Evolutionary conservation across 2,888 invertebrate genomes (phyloP).

Genomic region (Xanthorhoe spadicearia): DNA sequence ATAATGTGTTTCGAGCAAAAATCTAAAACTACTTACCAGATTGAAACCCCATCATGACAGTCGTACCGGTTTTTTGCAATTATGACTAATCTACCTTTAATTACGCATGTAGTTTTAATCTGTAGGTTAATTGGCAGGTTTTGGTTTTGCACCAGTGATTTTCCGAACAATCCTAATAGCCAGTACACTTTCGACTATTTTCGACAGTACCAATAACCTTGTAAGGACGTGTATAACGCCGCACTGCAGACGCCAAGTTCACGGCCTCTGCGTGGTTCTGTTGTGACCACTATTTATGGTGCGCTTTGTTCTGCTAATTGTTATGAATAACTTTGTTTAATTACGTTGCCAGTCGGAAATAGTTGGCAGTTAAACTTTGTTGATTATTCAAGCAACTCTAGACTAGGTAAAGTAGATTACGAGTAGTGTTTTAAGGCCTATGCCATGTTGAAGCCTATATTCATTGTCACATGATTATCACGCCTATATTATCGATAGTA

Average conservation of each 20-base stretch:
- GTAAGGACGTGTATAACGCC: constrained; percentile 39
- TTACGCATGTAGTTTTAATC: not conserved
- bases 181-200: constrained; percentile 9
- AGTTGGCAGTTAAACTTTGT: constrained; percentile 2
- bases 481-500: not conserved
- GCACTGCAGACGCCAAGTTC: constrained; percentile 43
- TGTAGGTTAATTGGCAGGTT: not conserved
- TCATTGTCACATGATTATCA: not conserved
- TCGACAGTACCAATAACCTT: constrained; percentile 34
- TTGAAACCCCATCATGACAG: too few relatives aligned
- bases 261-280: constrained; percentile 33
- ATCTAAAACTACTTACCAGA: too few relatives aligned
- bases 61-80: too few relatives aligned
- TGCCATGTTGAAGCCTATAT: not conserved
- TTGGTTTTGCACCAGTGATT: constrained; percentile 12
- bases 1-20: too few relatives aligned
- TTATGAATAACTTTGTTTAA: not conserved
- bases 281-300: constrained; percentile 20
- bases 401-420: not conserved
- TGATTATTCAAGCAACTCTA: not conserved
- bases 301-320: constrained; percentile 21
- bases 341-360: constrained; percentile 3
- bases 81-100: not conserved
- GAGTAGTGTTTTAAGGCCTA: not conserved
- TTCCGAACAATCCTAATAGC: not conserved